Evolutionary conservation across 2,888 invertebrate species (phyloP), one percentile per base, ranked within the genome.

Genomic region (Julus scandinavius): DNA sequence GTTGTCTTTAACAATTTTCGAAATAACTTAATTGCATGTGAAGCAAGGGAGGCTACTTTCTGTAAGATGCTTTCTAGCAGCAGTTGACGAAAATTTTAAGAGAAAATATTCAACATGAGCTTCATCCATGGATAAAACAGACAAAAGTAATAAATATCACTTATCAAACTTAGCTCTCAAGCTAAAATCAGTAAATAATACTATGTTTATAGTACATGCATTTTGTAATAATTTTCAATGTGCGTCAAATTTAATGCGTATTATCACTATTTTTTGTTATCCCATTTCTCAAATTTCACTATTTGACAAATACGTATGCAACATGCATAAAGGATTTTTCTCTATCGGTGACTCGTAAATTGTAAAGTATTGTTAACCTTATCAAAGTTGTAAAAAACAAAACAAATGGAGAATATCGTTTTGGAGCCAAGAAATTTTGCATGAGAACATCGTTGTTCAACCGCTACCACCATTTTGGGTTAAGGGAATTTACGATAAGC

Each of bases 401-500:
- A 80, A 80, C 38, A 80, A 80, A 80, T 80, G 80, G 80, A 38
- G 80, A 80, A 80, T 80, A 80, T 9, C 11, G 80, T 80, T 80
- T 80, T 11, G 0, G 80, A 80, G 80, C 38, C 80, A 80, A 80
- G 80, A 80, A 29, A 80, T 80, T 80, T 38, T 80, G 80, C 80
- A 80, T 80, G 80, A 13, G 80, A 80, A 80, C 38, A 29, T 38
- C 80, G 80, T 80, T 38, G 38, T 80, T 38, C 11, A 80, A 80
- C 63, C 80, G 38, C 38, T 45, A 5, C 38, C 38, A 80, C 80
- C 80, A 80, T 80, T 80, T 80, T 4, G 80, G 80, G 29, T 80
- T 80, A 38, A 20, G 80, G 80, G 80, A 80, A 80, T 80, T 80
- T 80, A 80, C 80, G 80, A 80, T 80, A 80, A 80, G 80, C 80